These are phyloP conservation scores for Halocynthia roretzi DNA, from an alignment of 23 tunicate genomes.

Conservation along the genomic window DNA sequence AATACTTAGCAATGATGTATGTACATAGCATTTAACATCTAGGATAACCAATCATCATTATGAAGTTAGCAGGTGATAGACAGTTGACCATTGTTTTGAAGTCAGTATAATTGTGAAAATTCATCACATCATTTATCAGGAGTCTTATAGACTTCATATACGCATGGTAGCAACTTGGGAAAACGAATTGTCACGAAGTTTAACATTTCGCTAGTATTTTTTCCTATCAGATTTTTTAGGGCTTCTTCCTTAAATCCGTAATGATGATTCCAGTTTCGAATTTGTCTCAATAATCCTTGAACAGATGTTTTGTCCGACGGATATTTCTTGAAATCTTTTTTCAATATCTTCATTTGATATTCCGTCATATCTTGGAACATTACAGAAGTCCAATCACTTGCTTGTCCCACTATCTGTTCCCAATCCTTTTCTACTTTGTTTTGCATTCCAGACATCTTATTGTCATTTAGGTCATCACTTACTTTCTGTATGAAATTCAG, in stretches of 20 bases:
- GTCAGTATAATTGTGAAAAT: no score
- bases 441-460: no score
- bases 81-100: no score
- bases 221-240: not conserved
- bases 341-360: not conserved
- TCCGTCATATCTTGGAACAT: not conserved
- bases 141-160: not conserved
- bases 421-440: no score
- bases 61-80: no score
- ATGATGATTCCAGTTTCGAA: conserved; percentile 9
- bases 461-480: no score
- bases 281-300: not conserved
- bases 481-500: no score
- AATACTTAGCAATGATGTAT: no score
- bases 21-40: no score
- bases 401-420: no score
- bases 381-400: not conserved
- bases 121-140: not conserved
- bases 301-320: not conserved
- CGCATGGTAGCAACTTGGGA: not conserved
- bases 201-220: not conserved
- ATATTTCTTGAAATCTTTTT: conserved; percentile 3
- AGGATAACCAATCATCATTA: no score
- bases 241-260: not conserved
- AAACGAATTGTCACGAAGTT: not conserved